Evolutionary conservation across 2,888 invertebrate genomes (phyloP), one percentile per base, ranked within the genome.

Genomic region (Hoplodrina ambigua): DNA sequence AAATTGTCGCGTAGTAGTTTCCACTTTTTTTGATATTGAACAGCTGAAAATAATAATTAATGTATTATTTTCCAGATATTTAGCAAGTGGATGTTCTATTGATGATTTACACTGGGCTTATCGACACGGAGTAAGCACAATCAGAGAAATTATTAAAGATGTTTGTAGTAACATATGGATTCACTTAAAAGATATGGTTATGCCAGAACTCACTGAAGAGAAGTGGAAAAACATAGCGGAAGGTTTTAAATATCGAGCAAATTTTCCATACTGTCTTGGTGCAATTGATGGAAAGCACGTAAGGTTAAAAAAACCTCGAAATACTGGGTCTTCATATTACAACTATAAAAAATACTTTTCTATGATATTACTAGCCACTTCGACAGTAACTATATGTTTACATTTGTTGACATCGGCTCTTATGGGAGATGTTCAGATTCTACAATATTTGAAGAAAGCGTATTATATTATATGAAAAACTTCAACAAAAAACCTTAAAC

Each of bases 21-120:
- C 69, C 69, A 69, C 64, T 70, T 61, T 49, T 66, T 71, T 66
- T 60, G 46, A 65, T 50, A 55, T 61, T 70, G 59, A 59, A 52
- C 30, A 64, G 63, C 64, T 64, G 49, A 64, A 64, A 70, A 70
- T 56, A 70, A 65, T 65, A 66, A 71, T 66, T 46, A 61, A 52
- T 63, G 30, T 63, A 69, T 72, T 63, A 50, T 66, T 58, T 68
- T 72, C 49, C 72, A 72, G 72, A 56, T 72, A 68, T 62, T 62
- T 72, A 60, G 67, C 62, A 67, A 72, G 58, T 72, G 72, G 72
- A 62, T 59, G 66, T 67, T 62, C 62, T 53, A 53, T 71, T 50
- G 49, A 25, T 49, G 72, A 72, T 72, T 66, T 66, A 37, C 66
- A 72, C 44, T 72, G 49, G 41, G 49, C 53, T 67, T 63, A 52